phyloP scores from a whole-genome alignment of 2,797 vertebrate species.

The Chiloscyllium punctatum region DNA sequence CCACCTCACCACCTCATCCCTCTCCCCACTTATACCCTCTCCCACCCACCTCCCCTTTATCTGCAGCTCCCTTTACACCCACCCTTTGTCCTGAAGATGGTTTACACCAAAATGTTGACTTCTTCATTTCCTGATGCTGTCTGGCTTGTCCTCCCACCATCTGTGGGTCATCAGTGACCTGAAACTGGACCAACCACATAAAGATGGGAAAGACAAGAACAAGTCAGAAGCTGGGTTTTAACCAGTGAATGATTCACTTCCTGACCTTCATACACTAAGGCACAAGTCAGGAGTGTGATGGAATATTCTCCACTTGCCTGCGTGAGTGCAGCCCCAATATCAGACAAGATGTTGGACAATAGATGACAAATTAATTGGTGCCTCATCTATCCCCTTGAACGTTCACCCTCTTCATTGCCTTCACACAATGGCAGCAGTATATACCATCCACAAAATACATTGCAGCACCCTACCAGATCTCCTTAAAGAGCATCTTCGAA shows the following conservation, averaged over 20 bases:
- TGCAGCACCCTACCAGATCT: not conserved
- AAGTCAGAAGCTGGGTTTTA: not conserved
- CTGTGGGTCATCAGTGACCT: not conserved
- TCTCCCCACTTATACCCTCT: no score
- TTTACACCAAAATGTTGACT: no score
- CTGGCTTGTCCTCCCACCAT: not conserved
- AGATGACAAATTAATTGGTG: not conserved
- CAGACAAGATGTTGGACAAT: not conserved
- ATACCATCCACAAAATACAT: not conserved
- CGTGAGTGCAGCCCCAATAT: not conserved
- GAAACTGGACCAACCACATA: not conserved
- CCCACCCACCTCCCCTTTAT: no score
- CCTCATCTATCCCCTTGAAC: not conserved
- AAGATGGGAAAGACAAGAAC: not conserved
- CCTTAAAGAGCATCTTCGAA: not conserved
- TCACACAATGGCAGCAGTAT: not conserved
- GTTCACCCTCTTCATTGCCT: not conserved
- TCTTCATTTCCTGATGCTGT: no score
- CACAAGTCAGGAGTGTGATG: not conserved
- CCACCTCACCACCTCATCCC: no score
- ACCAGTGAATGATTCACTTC: no score
- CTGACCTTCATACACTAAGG: not conserved
- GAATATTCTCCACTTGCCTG: not conserved
- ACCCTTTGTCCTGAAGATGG: no score
- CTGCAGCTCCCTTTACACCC: no score